Evolutionary conservation across 2,797 vertebrate genomes (phyloP).

Genomic region (Coregonus ussuriensis): DNA sequence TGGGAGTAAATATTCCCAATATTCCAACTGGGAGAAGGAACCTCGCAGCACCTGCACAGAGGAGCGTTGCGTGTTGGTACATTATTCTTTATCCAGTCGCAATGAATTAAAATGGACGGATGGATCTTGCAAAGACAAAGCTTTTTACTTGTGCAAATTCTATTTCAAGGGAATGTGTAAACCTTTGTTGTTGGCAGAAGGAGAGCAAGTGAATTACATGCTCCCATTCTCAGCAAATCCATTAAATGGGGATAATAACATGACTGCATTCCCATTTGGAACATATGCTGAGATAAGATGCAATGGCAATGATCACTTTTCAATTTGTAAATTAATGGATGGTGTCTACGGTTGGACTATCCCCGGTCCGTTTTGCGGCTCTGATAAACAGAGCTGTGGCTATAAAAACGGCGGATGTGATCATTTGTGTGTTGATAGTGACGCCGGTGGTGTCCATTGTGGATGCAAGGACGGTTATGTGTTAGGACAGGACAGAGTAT

Average conservation of each 20-base stretch:
- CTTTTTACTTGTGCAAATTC: constrained; percentile 70
- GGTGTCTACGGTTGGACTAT: constrained; percentile 53
- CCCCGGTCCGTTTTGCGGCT: constrained; percentile 62
- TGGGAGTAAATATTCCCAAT: constrained; percentile 49
- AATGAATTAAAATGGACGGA: constrained; percentile 62
- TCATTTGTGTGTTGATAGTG: constrained; percentile 54
- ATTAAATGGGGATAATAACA: constrained; percentile 16
- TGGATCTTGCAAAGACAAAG: constrained; percentile 45
- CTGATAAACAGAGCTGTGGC: constrained; percentile 42
- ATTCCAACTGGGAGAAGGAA: constrained; percentile 72
- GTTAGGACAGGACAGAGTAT: constrained; percentile 55
- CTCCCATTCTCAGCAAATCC: constrained; percentile 59
- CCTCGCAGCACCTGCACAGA: constrained; percentile 66
- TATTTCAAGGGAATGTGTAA: constrained; percentile 73
- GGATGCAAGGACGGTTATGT: constrained; percentile 63
- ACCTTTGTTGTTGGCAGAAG: constrained; percentile 56
- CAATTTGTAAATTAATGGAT: constrained; percentile 23
- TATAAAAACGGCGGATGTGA: constrained; percentile 69
- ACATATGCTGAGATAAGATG: constrained; percentile 63
- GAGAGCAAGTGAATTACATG: constrained; percentile 60
- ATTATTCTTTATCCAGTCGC: constrained; percentile 16
- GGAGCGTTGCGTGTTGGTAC: constrained; percentile 64
- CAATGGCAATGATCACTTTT: neutral
- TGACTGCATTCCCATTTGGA: constrained; percentile 60
- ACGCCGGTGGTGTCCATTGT: constrained; percentile 42